Percentiles rank a stretch among this genome's conserved stretches.
These are phyloP conservation scores for Hippoglossus hippoglossus DNA, from an alignment of 2,797 vertebrate genomes.

Conservation along the genomic window DNA sequence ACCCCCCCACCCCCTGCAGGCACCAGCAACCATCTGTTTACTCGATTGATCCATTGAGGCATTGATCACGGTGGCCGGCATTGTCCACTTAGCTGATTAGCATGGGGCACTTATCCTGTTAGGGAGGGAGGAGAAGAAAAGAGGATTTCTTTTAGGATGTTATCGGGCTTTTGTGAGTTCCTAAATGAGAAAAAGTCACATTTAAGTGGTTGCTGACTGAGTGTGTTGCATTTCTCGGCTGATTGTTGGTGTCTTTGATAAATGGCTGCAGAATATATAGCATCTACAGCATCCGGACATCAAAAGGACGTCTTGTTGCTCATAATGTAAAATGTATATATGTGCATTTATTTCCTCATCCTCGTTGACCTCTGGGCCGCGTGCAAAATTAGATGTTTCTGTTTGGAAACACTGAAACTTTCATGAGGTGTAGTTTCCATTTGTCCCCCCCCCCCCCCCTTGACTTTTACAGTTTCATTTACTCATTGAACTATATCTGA, in stretches of 20 bases:
- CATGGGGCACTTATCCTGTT: slow-evolving; percentile 77
- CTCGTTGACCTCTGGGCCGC: too few relatives aligned
- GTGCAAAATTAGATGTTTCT: too few relatives aligned
- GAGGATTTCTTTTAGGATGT: slow-evolving; percentile 61
- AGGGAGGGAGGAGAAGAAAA: slow-evolving; percentile 56
- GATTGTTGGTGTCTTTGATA: slow-evolving; percentile 7
- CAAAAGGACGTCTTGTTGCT: neutral
- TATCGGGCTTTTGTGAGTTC: slow-evolving; percentile 59
- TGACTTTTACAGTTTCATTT: neutral
- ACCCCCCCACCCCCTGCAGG: slow-evolving; percentile 28
- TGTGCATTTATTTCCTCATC: too few relatives aligned
- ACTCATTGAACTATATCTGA: neutral
- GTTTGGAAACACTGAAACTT: neutral
- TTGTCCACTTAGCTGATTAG: slow-evolving; percentile 80
- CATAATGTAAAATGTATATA: neutral
- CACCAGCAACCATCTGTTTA: slow-evolving; percentile 71
- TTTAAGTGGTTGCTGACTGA: neutral
- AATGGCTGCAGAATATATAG: neutral
- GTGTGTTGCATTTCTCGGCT: neutral
- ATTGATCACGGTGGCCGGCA: slow-evolving; percentile 66
- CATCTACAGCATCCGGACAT: neutral
- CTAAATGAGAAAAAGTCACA: slow-evolving; percentile 22
- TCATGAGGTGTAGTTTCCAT: neutral
- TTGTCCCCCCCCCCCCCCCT: neutral
- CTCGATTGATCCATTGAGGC: slow-evolving; percentile 76